Evolutionary conservation across 2,797 vertebrate genomes (phyloP).

Genomic region (Crypturellus tataupa): DNA sequence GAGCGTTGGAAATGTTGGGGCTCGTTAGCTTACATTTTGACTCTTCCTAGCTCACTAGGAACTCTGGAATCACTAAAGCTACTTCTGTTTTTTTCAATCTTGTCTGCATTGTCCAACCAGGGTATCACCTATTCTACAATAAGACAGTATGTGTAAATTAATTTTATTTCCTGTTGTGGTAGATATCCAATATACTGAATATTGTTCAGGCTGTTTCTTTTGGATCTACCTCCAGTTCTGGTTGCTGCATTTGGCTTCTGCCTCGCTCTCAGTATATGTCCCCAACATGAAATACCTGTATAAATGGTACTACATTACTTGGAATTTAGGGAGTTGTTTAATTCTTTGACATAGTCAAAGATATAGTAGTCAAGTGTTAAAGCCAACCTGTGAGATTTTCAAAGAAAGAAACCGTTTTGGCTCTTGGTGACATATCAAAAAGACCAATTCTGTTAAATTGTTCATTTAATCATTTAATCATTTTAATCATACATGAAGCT

Average conservation of each 20-base stretch:
- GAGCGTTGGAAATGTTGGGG: not conserved
- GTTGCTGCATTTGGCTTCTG: not conserved
- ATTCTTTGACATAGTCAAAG: not conserved
- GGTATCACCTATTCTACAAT: not conserved
- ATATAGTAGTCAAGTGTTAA: not conserved
- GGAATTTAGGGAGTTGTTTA: not conserved
- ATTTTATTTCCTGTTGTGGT: not conserved
- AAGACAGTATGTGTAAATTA: not conserved
- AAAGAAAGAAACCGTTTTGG: not conserved
- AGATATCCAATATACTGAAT: not conserved
- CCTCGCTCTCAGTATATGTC: not conserved
- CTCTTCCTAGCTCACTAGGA: not conserved
- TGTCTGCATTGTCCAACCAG: not conserved
- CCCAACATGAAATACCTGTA: not conserved
- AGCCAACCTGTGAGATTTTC: not conserved
- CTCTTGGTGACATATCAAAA: not conserved
- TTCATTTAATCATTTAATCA: not conserved
- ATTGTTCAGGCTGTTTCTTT: not conserved
- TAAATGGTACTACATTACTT: not conserved
- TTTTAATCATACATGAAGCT: not conserved
- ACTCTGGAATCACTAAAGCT: not conserved
- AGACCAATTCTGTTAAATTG: not conserved
- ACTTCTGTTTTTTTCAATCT: not conserved
- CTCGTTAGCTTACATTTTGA: not conserved
- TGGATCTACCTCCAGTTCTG: rapidly evolving